Conservation (phyloP, 2,113 vertebrate genomes). For the Phrynosoma platyrhinos region DNA sequence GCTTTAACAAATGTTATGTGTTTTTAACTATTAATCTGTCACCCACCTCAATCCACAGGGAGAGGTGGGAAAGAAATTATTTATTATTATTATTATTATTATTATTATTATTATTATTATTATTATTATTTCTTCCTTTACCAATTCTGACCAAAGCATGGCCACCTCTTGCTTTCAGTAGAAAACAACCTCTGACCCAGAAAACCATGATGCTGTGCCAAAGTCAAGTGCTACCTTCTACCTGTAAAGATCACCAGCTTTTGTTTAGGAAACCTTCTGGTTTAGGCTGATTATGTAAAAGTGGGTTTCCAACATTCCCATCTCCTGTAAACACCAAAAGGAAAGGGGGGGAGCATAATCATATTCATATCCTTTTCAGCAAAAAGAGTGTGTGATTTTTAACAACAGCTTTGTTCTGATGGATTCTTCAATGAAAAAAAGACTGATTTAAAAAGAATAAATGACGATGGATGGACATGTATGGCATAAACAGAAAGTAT, state of each 20-base stretch:
- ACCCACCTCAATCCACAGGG: too few species aligned
- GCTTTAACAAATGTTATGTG: too few species aligned
- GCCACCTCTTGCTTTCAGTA: not conserved
- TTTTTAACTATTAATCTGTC: too few species aligned
- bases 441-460: not conserved
- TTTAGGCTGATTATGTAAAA: not conserved
- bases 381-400: not conserved
- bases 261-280: not conserved
- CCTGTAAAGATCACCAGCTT: not conserved
- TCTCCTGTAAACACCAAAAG: not conserved
- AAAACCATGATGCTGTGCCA: not conserved
- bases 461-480: not conserved
- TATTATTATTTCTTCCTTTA: not conserved
- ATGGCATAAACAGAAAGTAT: not conserved
- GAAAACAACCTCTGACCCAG: not conserved
- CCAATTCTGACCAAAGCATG: not conserved
- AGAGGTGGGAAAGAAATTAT: not conserved
- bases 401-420: not conserved
- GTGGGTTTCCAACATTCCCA: not conserved
- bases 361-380: not conserved
- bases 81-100: too few species aligned
- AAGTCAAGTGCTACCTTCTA: not conserved
- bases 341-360: too few species aligned
- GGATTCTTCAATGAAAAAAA: not conserved
- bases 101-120: too few species aligned